A percentile compares a stretch with the other conserved stretches of the same genome.
These are phyloP conservation scores for Nomada goodeniana DNA, from an alignment of 2,888 invertebrate species.

Conservation along the genomic window DNA sequence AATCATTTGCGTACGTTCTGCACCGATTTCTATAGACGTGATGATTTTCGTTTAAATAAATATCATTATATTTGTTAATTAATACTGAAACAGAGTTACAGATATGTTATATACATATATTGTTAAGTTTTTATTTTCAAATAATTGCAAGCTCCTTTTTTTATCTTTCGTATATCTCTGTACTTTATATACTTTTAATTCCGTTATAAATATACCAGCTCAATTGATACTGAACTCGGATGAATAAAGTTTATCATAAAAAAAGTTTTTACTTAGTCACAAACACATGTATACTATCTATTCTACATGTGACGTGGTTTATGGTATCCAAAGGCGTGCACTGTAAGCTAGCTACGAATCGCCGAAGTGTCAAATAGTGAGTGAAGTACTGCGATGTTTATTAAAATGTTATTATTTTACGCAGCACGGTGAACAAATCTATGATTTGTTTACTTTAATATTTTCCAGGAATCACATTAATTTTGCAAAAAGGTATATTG, in stretches of 20 bases:
- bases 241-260: no score
- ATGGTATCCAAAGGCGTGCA: conserved; percentile 47
- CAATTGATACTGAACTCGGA: no score
- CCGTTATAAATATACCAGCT: no score
- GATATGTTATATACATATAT: background rate
- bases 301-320: conserved; percentile 33
- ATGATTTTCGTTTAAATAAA: background rate
- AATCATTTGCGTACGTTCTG: background rate
- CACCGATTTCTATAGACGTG: background rate
- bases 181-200: no score
- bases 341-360: conserved; percentile 10
- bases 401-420: conserved; percentile 8
- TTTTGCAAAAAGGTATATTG: conserved; percentile 37
- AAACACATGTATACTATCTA: background rate
- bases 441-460: conserved; percentile 10
- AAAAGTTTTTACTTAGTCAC: background rate
- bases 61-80: conserved; percentile 4
- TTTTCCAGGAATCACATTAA: background rate
- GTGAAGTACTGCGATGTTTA: conserved; percentile 32
- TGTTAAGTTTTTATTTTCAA: background rate
- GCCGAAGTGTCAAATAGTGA: conserved; percentile 35
- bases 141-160: no score
- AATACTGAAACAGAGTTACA: background rate
- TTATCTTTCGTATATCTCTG: no score
- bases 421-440: background rate